Evolutionary conservation across 1,140 invertebrate genomes (phyloP), one percentile per base, ranked within the genome.

Genomic region (Drosophila malerkotliana): DNA sequence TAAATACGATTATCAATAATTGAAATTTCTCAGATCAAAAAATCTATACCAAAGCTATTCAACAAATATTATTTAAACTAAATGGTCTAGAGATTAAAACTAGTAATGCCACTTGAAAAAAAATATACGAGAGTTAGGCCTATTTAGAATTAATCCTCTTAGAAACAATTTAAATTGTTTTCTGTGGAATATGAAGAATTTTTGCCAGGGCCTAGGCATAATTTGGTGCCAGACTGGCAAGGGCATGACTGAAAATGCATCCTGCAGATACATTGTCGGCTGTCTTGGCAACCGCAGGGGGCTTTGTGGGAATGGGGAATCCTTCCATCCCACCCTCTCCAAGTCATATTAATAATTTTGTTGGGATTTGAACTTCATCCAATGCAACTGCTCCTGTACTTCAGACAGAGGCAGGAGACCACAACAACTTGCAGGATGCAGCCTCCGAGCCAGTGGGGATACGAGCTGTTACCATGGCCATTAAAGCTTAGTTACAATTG

Each of bases 261-360:
- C 66, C 48, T 49, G 53, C 53, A 77, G 64, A 77, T 63, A 69
- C 77, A 77, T 72, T 34, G 67, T 68, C 61, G 74, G 79, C 30
- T 82, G 80, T 71, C 79, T 83, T 82, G 79, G 79, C 72, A 82
- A 79, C 79, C 74, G 30, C 75, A 62, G 45, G 34, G 45, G 45
- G 14, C 24, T 14, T n/a, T 51, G 34, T 14, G 15, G 21, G 15
- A 34, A 47, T 24, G 26, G 26, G 26, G 5, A 28, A 9, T 2
- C 7, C 18, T 9, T 9, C 14, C 9, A 47, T 3, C 30, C 24
- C 30, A 37, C 34, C 41, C 34, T 9, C 26, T 51, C 78, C 63
- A 72, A 87, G 82, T 87, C 82, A 82, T 82, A 88, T 87, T 87
- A 88, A 87, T 88, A 87, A 87, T 87, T 87, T 87, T 82, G 78